Percentiles rank a stretch among this genome's conserved stretches.
Evolutionary conservation across 2,888 invertebrate species (phyloP).

Genomic region (Micropterix aruncella): DNA sequence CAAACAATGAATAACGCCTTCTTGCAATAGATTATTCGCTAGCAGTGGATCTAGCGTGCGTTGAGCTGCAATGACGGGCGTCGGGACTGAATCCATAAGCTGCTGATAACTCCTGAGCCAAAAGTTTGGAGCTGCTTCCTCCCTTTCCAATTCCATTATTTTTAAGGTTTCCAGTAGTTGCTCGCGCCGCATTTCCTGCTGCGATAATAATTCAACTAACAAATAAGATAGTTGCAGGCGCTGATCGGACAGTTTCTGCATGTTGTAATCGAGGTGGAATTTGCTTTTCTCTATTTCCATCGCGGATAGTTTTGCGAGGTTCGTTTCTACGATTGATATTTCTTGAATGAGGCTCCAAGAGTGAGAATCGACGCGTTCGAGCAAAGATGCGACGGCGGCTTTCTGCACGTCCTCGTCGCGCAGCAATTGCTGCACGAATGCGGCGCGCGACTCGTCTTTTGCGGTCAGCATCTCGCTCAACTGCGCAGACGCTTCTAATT

Average conservation of each 20-base stretch:
- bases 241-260: slow-evolving; percentile 56
- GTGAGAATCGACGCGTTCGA: slow-evolving; percentile 59
- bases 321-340: slow-evolving; percentile 55
- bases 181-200: slow-evolving; percentile 48
- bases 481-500: slow-evolving; percentile 45
- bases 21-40: slow-evolving; percentile 53
- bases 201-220: slow-evolving; percentile 51
- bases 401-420: slow-evolving; percentile 60
- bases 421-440: slow-evolving; percentile 43
- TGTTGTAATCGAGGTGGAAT: slow-evolving; percentile 49
- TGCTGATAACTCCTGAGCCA: slow-evolving; percentile 76
- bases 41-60: slow-evolving; percentile 49
- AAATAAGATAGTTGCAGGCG: slow-evolving; percentile 50
- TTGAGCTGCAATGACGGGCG: slow-evolving; percentile 44
- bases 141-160: slow-evolving; percentile 51
- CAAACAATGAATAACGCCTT: slow-evolving; percentile 61
- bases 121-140: slow-evolving; percentile 41
- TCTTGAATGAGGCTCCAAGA: slow-evolving; percentile 66
- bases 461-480: slow-evolving; percentile 43
- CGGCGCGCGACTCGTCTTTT: slow-evolving; percentile 45
- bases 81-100: slow-evolving; percentile 62
- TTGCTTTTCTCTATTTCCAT: slow-evolving; percentile 60
- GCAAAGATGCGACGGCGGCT: slow-evolving; percentile 52
- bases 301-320: slow-evolving; percentile 54
- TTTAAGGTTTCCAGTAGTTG: slow-evolving; percentile 53